Evolutionary conservation across 2,797 vertebrate species (phyloP).

Genomic region (Sus cebifrons): DNA sequence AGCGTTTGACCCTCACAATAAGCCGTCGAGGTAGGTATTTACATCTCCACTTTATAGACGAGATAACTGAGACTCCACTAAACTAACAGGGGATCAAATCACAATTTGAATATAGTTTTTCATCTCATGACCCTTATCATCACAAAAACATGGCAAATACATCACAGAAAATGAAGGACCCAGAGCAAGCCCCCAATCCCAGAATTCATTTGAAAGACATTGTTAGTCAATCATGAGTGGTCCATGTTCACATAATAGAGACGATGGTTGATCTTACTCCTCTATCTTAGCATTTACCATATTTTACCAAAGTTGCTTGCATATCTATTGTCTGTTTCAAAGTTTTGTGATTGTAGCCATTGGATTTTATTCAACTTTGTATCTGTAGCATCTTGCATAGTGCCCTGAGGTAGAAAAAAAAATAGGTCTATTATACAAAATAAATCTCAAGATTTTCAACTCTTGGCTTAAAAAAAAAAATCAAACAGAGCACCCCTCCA

Average conservation of each 20-base stretch:
- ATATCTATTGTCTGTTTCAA: neutral
- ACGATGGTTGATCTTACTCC: neutral
- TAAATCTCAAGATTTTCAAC: conserved; percentile 7
- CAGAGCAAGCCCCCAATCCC: neutral
- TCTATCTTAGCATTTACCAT: neutral
- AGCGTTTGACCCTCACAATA: neutral
- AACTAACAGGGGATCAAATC: neutral
- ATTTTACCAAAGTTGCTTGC: conserved; percentile 10
- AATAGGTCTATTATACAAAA: neutral
- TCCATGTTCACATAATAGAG: neutral
- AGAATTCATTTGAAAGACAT: neutral
- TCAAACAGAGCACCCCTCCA: neutral
- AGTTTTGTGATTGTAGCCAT: neutral
- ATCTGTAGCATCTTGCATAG: neutral
- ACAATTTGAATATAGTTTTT: conserved; percentile 14
- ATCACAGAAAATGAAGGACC: neutral
- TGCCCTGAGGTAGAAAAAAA: neutral
- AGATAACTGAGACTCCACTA: neutral
- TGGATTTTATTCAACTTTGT: neutral
- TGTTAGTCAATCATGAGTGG: neutral
- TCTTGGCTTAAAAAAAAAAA: conserved; percentile 54
- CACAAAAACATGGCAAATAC: neutral
- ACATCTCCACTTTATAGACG: neutral
- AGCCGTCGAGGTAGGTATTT: neutral
- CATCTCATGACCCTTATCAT: neutral